Percentiles rank a stretch among this genome's conserved stretches.
Conservation (phyloP, 1,140 invertebrate genomes). For the Leptonema lineaticorne region DNA sequence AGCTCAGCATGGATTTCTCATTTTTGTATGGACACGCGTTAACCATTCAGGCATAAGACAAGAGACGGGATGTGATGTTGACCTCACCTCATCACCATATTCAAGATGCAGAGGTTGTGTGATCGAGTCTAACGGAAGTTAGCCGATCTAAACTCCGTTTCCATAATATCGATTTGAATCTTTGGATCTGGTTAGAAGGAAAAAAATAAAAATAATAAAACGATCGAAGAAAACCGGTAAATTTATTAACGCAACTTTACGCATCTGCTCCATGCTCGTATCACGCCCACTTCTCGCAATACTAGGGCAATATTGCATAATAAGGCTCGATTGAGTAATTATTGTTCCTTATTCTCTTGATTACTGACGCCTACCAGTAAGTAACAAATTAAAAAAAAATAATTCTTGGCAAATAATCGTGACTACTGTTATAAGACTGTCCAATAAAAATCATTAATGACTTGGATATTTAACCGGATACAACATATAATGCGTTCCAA, state of each 20-base stretch:
- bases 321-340: not conserved
- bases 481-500: too few relatives aligned
- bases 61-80: not conserved
- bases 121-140: slow-evolving; percentile 12
- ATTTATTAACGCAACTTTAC: slow-evolving; percentile 8
- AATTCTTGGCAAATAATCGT: too few relatives aligned
- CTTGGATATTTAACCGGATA: too few relatives aligned
- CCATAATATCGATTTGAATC: not conserved
- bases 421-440: too few relatives aligned
- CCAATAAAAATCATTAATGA: too few relatives aligned
- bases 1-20: not conserved
- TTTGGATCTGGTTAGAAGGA: not conserved
- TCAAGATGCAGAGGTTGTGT: slow-evolving; percentile 11
- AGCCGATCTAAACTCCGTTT: too few relatives aligned
- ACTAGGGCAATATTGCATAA: not conserved
- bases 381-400: too few relatives aligned
- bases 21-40: slow-evolving; percentile 1
- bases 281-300: not conserved
- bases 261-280: slow-evolving; percentile 12
- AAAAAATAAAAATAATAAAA: too few relatives aligned
- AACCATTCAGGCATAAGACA: too few relatives aligned
- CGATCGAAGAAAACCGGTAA: not conserved
- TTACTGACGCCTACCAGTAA: too few relatives aligned
- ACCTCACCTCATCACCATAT: slow-evolving; percentile 14
- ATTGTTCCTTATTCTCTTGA: too few relatives aligned